These are phyloP conservation scores for Phallusia fumigata DNA, from an alignment of 23 tunicate species.

Conservation along the genomic window DNA sequence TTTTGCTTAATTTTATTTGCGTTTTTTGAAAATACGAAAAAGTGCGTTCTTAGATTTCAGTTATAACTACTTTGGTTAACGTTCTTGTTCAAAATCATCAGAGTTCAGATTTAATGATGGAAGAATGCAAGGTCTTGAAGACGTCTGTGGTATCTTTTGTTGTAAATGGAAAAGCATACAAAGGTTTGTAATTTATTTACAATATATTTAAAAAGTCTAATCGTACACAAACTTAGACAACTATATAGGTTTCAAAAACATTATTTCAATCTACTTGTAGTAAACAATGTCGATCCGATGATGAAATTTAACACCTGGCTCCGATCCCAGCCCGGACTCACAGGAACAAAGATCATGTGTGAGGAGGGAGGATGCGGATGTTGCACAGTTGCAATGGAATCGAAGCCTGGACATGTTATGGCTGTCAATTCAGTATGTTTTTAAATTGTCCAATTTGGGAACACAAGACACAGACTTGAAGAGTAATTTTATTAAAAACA, in stretches of 20 bases:
- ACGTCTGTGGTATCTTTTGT: background rate
- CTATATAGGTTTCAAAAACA: too few relatives aligned
- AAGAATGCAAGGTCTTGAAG: background rate
- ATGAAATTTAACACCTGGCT: conserved; percentile 55
- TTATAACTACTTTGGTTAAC: too few relatives aligned
- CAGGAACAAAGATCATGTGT: conserved; percentile 78
- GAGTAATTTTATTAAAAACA: too few relatives aligned
- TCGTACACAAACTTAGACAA: too few relatives aligned
- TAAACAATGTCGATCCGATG: conserved; percentile 20
- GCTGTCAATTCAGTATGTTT: conserved; percentile 61
- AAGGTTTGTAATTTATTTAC: background rate
- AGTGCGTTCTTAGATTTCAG: too few relatives aligned
- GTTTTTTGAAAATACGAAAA: too few relatives aligned
- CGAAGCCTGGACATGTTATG: conserved; percentile 1
- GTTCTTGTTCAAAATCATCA: too few relatives aligned
- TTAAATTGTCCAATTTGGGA: too few relatives aligned
- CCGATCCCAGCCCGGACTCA: conserved; percentile 46
- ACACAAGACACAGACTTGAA: too few relatives aligned
- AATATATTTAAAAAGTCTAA: background rate
- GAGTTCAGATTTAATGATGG: too few relatives aligned
- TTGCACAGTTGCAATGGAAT: conserved; percentile 56
- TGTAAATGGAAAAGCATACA: background rate
- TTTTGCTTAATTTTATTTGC: too few relatives aligned
- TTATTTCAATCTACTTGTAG: conserved; percentile 12
- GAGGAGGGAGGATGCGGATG: conserved; percentile 82